Conservation (phyloP, 2,888 invertebrate genomes). For the Limnephilus auricula region DNA sequence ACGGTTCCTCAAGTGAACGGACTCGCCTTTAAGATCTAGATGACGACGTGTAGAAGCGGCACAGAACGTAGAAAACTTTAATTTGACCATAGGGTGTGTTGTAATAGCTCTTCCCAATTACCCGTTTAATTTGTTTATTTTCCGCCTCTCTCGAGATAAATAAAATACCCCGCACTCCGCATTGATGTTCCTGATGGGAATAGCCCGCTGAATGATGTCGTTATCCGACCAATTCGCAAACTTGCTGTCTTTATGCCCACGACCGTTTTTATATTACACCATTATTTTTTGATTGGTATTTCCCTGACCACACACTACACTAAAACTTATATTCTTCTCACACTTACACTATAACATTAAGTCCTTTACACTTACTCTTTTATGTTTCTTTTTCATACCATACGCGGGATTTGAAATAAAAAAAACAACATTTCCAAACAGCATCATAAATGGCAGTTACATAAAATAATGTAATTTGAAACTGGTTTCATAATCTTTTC, state of each 20-base stretch:
- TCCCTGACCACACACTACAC: conserved; percentile 23
- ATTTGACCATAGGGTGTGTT: neutral
- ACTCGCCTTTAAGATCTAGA: no score
- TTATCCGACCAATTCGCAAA: conserved; percentile 19
- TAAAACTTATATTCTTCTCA: neutral
- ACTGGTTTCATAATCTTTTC: neutral
- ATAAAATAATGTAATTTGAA: no score
- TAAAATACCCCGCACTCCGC: neutral
- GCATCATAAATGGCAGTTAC: neutral
- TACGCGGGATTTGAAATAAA: neutral
- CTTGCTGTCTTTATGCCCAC: neutral
- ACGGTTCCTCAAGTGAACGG: no score
- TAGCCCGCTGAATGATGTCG: neutral
- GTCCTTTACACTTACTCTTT: no score
- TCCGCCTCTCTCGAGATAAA: neutral
- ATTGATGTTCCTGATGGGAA: neutral
- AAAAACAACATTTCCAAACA: neutral
- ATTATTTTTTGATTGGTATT: conserved; percentile 29
- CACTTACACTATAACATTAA: no score
- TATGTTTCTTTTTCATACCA: neutral
- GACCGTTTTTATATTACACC: conserved; percentile 8
- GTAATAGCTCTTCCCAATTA: neutral
- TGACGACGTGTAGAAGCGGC: no score
- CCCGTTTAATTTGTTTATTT: neutral
- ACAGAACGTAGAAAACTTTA: no score